A percentile compares a stretch with the other conserved stretches of the same genome.
Evolutionary conservation across 2,888 invertebrate species (phyloP).

Genomic region (Lapara coniferarum): DNA sequence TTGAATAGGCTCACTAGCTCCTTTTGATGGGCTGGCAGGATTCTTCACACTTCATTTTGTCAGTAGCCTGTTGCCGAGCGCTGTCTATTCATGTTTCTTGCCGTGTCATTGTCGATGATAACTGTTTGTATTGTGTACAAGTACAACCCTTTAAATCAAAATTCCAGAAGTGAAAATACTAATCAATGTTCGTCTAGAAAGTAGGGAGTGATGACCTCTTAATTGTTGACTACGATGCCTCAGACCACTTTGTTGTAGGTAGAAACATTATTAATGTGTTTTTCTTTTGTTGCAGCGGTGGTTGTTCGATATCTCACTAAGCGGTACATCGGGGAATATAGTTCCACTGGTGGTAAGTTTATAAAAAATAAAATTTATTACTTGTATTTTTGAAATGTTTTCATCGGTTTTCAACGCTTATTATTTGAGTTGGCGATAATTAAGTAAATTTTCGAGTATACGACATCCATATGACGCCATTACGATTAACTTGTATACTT

Average conservation of each 20-base stretch:
- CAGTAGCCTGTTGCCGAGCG: slow-evolving; percentile 61
- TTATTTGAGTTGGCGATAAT: slow-evolving; percentile 12
- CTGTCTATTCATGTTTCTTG: slow-evolving; percentile 62
- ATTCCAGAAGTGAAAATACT: slow-evolving; percentile 76
- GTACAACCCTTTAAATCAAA: slow-evolving; percentile 58
- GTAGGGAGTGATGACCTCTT: slow-evolving; percentile 70
- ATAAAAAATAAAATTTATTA: slow-evolving; percentile 26
- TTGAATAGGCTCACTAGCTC: slow-evolving; percentile 65
- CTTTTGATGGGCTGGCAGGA: slow-evolving; percentile 70
- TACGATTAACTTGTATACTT: slow-evolving; percentile 40
- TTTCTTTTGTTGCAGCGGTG: slow-evolving; percentile 87
- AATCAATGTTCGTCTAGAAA: slow-evolving; percentile 75
- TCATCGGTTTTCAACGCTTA: slow-evolving; percentile 12
- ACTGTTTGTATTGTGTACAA: slow-evolving; percentile 69
- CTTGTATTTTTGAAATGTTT: slow-evolving; percentile 4
- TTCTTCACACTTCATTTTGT: slow-evolving; percentile 71
- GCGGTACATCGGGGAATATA: slow-evolving; percentile 91
- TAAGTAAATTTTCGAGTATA: slow-evolving; percentile 22
- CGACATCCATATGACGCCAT: slow-evolving; percentile 9
- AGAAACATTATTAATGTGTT: slow-evolving; percentile 43
- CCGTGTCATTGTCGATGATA: slow-evolving; percentile 75
- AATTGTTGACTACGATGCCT: slow-evolving; percentile 53
- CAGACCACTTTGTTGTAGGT: slow-evolving; percentile 42
- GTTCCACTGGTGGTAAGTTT: slow-evolving; percentile 90
- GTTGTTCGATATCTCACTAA: slow-evolving; percentile 91